phyloP scores from a whole-genome alignment of 1,140 invertebrate species.

The Drosophila malerkotliana region DNA sequence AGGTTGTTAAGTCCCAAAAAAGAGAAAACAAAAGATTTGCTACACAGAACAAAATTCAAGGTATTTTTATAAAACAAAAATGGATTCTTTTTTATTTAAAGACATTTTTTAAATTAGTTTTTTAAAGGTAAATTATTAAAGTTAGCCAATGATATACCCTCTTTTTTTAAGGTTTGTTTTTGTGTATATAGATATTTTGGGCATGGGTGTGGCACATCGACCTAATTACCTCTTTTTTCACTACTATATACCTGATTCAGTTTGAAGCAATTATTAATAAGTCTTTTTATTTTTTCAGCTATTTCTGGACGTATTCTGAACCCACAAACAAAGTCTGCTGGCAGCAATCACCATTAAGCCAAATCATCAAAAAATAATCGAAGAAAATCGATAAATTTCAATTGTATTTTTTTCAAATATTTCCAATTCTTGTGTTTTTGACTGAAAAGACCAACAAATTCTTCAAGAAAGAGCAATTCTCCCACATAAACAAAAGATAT shows the following conservation, averaged over 20 bases:
- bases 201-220: conserved; percentile 43
- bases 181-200: conserved; percentile 14
- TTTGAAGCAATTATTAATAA: not conserved
- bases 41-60: not conserved
- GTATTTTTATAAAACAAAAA: not conserved
- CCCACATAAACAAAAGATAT: conserved; percentile 12
- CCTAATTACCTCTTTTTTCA: conserved; percentile 23
- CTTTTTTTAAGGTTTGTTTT: not conserved
- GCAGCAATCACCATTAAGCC: conserved; percentile 56
- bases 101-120: not conserved
- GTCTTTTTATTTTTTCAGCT: conserved; percentile 45
- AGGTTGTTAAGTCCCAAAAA: not conserved
- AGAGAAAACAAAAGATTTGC: not conserved
- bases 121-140: not conserved
- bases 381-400: conserved; percentile 7
- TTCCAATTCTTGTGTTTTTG: conserved; percentile 34
- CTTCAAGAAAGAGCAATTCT: conserved; percentile 44
- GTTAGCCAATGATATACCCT: not conserved
- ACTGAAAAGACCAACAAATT: conserved; percentile 25
- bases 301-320: conserved; percentile 25
- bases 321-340: conserved; percentile 55
- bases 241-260: not conserved
- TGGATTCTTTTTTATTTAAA: not conserved
- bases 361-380: conserved; percentile 18
- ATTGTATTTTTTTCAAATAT: not conserved